Base-by-base conservation (phyloP, 1,140 invertebrate genomes). In the Anoplolepis gracilipes region DNA sequence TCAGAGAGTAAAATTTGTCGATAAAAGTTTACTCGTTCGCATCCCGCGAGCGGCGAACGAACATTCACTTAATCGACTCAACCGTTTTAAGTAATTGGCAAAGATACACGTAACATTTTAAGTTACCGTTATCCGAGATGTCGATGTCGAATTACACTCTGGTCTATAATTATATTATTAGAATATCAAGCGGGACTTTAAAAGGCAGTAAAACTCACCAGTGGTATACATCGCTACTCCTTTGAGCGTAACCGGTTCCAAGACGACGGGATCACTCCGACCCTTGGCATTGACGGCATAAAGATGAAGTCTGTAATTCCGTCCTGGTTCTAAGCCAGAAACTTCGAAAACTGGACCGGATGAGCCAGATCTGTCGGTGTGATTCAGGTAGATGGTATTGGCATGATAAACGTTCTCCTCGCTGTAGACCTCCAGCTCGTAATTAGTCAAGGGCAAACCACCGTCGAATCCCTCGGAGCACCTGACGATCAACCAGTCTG, bases 201-300 rank as follows among this genome's bases (percentile, higher is more conserved):
- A 62, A 19, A 61, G 28, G 5, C 19, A 2, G 25, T 7, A 46
- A 22, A 77, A 90, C 92, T 93, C 59, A 93, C 93, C 93, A 5
- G 93, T 94, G 13, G 93, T 93, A 75, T 93, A 94, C 93, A 94
- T 97, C 4, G 97, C 97, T 84, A 97, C 97, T 85, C 97, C 97
- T 91, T 97, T 97, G 84, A 97, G 95, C n/a, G 97, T 97, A 87
- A 97, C 97, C 8, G 97, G 97, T 92, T 98, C 97, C 39, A 98
- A 96, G 16, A 97, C 96, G 42, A 97, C 96, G 25, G 97, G 96
- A 87, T 98, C 97, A 88, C 97, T 98, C 42, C 96, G 95, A 28
- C 98, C 98, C 92, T 98, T 98, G 61, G 97, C 96, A 94, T 98
- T 98, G 73, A 97, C 96, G 1, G 98, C 97, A 92, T 97, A 98